Conservation (phyloP, 2,888 invertebrate genomes). For the Nematopogon swammerdamellus region DNA sequence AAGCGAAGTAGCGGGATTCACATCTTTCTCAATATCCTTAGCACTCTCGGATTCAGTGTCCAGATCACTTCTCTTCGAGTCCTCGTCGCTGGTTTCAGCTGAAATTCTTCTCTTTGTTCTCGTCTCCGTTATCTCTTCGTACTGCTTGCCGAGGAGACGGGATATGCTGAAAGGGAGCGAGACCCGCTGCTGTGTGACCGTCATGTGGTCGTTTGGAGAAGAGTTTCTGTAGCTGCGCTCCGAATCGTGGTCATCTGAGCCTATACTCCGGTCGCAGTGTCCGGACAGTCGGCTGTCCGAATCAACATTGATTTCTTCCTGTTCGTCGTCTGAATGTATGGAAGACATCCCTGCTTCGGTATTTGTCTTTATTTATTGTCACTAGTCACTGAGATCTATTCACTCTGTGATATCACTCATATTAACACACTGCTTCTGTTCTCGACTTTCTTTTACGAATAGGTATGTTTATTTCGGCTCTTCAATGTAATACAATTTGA, state of each 20-base stretch:
- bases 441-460: no score
- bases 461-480: no score
- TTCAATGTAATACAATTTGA: no score
- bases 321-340: conserved; percentile 60
- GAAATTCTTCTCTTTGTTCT: conserved; percentile 42
- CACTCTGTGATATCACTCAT: no score
- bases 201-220: conserved; percentile 50
- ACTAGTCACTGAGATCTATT: no score
- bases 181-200: conserved; percentile 48
- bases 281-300: conserved; percentile 62
- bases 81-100: conserved; percentile 39
- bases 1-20: conserved; percentile 19
- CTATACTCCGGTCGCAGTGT: conserved; percentile 45
- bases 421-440: no score
- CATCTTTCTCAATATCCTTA: conserved; percentile 37
- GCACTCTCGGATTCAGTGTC: conserved; percentile 52
- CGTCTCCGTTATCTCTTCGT: conserved; percentile 55
- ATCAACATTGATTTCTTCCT: conserved; percentile 65
- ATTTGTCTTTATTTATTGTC: no score
- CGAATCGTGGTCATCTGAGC: conserved; percentile 55
- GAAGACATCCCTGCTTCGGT: no score
- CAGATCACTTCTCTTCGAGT: conserved; percentile 32
- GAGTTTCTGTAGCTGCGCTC: conserved; percentile 52
- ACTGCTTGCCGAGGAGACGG: conserved; percentile 72
- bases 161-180: conserved; percentile 79